Evolutionary conservation across 2,888 invertebrate species (phyloP), one percentile per base, ranked within the genome.

Genomic region (Oligia strigilis): DNA sequence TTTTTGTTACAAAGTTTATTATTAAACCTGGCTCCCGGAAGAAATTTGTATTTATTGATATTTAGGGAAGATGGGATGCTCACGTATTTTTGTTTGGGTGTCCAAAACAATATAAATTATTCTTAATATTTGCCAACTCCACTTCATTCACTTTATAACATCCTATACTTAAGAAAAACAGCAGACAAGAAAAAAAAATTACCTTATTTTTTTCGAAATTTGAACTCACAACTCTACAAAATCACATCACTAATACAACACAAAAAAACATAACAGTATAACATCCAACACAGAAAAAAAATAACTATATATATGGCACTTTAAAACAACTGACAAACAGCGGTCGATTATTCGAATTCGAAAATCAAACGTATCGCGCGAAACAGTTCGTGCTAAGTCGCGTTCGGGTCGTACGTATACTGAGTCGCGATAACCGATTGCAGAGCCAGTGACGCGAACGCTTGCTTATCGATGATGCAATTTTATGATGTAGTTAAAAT

Each of bases 401-500:
- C 88, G 91, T 87, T 88, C 87, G 87, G 89, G 88, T 84, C 85
- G 90, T 89, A 89, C 86, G 88, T 88, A 89, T 85, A 92, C 92
- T 91, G 93, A 91, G 90, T 90, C 89, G 92, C 94, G 94, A 94
- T 95, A 95, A 94, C 92, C 92, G 92, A 95, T 94, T 95, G 94
- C 93, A 88, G 85, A 80, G 83, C 80, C 92, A 94, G 95, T 94
- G 94, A 93, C 91, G 95, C 84, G 88, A 82, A 74, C 69, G 52
- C 64, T 80, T 23, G 76, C 78, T 84, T 91, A 92, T 92, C 92
- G 94, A 93, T 92, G 88, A 90, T 88, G 89, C 87, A 87, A 88
- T 80, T 88, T 79, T 78, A 81, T 75, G 79, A 83, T 70, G 84
- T 75, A 62, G 87, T 86, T 80, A 66, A 71, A 81, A 84, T 86